Evolutionary conservation across 2,797 vertebrate genomes (phyloP).

Genomic region (Gadopsis bispinosus): DNA sequence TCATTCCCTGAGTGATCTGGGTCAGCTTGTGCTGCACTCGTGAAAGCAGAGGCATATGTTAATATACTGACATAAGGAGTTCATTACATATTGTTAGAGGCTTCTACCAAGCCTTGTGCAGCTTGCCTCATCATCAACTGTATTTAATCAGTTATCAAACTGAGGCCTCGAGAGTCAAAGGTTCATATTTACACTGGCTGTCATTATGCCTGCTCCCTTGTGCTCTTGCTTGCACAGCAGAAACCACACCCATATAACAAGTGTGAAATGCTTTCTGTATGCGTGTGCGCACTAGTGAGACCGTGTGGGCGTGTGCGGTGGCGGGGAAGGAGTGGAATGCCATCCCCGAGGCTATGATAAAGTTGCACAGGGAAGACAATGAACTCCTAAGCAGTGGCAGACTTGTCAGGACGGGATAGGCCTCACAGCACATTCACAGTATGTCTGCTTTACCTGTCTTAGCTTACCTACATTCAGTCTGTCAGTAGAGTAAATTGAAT

Average conservation of each 20-base stretch:
- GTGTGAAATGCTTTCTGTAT: constrained; percentile 62
- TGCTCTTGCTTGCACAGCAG: constrained; percentile 71
- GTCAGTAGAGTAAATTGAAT: constrained; percentile 3
- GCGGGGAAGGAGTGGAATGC: constrained; percentile 67
- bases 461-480: constrained; percentile 23
- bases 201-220: constrained; percentile 56
- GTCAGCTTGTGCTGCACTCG: constrained; percentile 44
- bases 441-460: constrained; percentile 3
- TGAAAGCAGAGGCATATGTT: constrained; percentile 45
- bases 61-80: constrained; percentile 45
- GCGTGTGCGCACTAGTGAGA: constrained; percentile 26
- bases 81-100: constrained; percentile 28
- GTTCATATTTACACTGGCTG: constrained; percentile 67
- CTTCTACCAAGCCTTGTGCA: constrained; percentile 12
- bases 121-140: constrained; percentile 39
- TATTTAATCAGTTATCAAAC: constrained; percentile 61
- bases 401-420: constrained; percentile 74
- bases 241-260: constrained; percentile 74
- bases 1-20: constrained; percentile 74
- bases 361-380: constrained; percentile 65
- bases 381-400: constrained; percentile 39
- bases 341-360: constrained; percentile 76
- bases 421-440: constrained; percentile 33
- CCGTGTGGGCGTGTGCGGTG: constrained; percentile 46
- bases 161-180: constrained; percentile 43